Conservation (phyloP, 2,888 invertebrate genomes). For the Heliconius hortense region DNA sequence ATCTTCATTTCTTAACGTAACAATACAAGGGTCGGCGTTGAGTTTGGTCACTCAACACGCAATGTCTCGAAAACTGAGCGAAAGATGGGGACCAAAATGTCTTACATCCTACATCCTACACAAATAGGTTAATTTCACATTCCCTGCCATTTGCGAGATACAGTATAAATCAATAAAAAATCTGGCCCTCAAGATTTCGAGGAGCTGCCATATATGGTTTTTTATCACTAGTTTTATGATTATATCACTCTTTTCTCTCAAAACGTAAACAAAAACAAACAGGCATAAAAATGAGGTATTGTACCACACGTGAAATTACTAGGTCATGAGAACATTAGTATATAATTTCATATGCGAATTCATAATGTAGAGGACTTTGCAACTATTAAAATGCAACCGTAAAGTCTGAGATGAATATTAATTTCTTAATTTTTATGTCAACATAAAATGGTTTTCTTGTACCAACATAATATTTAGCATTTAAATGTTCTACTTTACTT, state of each 20-base stretch:
- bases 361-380: neutral
- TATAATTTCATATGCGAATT: slow-evolving; percentile 7
- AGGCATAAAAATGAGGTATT: neutral
- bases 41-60: too few species aligned
- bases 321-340: slow-evolving; percentile 1
- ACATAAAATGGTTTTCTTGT: neutral
- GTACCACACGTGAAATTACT: neutral
- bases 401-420: slow-evolving; percentile 6
- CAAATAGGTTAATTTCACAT: too few species aligned
- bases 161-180: too few species aligned
- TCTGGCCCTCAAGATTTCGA: too few species aligned
- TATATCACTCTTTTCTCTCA: neutral
- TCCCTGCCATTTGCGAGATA: too few species aligned
- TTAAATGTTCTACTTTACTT: neutral
- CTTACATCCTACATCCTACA: too few species aligned
- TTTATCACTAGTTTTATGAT: too few species aligned
- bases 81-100: too few species aligned
- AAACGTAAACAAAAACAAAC: neutral
- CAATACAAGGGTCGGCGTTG: too few species aligned
- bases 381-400: slow-evolving; percentile 8
- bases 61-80: too few species aligned
- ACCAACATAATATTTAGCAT: neutral
- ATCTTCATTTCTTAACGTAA: too few species aligned
- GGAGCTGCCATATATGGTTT: neutral
- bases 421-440: slow-evolving; percentile 4